Conservation (phyloP, 2,797 vertebrate genomes). For the Leptatherina wallacei region DNA sequence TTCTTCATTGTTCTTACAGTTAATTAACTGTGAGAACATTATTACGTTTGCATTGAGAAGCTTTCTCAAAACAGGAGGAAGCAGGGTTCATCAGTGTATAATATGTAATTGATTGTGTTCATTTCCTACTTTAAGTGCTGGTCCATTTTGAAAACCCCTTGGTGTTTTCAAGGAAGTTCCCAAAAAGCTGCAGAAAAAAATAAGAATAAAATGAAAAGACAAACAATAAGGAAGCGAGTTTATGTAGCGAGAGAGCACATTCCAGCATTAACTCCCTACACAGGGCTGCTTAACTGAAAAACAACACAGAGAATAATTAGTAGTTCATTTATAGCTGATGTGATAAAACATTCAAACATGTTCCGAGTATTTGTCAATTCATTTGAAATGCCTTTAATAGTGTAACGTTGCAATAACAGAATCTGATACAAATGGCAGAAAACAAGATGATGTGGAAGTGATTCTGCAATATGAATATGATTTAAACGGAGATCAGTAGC, state of each 20-base stretch:
- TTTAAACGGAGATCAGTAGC: not conserved
- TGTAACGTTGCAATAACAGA: not conserved
- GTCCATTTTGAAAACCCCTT: constrained; percentile 8
- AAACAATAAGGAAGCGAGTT: not conserved
- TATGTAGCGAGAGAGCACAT: not conserved
- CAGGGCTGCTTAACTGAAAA: not conserved
- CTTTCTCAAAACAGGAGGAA: constrained; percentile 19
- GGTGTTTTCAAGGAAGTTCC: not conserved
- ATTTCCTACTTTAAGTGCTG: constrained; percentile 1
- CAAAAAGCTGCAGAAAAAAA: not conserved
- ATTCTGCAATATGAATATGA: not conserved
- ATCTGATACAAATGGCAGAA: not conserved
- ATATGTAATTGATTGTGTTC: not conserved
- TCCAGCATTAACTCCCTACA: not conserved
- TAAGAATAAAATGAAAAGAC: not conserved
- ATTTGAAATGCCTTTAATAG: not conserved
- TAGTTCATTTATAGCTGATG: not conserved
- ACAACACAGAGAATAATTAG: not conserved
- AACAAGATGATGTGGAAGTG: not conserved
- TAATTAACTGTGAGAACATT: constrained; percentile 28
- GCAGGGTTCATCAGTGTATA: constrained; percentile 10
- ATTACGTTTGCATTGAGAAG: constrained; percentile 1
- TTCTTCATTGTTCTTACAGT: constrained; percentile 11
- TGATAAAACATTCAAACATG: not conserved
- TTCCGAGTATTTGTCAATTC: not conserved